phyloP scores from a whole-genome alignment of 2,797 vertebrate genomes.

The Manis crassicaudata region DNA sequence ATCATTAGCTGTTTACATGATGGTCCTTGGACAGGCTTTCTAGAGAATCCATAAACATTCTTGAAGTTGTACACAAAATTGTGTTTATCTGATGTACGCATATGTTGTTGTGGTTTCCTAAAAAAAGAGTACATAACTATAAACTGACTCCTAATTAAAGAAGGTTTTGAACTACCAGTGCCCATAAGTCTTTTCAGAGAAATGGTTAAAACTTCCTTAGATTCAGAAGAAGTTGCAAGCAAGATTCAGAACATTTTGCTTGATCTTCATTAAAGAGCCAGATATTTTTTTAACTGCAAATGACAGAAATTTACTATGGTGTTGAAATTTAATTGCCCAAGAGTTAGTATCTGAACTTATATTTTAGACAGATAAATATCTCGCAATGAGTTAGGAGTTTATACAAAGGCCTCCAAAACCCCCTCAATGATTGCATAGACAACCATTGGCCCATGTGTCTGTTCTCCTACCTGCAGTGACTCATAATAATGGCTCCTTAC shows the following conservation, averaged over 20 bases:
- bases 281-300: too few species aligned
- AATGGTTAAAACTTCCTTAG: neutral
- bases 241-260: too few species aligned
- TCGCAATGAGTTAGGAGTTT: neutral
- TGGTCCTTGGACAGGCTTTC: neutral
- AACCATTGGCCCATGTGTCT: neutral
- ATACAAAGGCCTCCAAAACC: neutral
- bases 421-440: accelerated
- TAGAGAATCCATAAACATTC: neutral
- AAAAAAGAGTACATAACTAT: neutral
- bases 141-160: slow-evolving; percentile 20
- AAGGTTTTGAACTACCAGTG: neutral
- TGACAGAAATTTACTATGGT: neutral
- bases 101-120: neutral
- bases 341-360: neutral
- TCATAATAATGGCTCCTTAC: neutral
- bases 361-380: neutral
- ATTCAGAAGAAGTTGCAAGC: neutral
- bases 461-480: neutral
- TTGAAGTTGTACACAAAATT: slow-evolving; percentile 6
- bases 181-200: neutral
- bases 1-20: neutral
- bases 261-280: too few species aligned
- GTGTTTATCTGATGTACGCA: neutral
- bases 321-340: neutral